Base-by-base conservation (phyloP, 2,113 vertebrate genomes). In the Oryzias javanicus region DNA sequence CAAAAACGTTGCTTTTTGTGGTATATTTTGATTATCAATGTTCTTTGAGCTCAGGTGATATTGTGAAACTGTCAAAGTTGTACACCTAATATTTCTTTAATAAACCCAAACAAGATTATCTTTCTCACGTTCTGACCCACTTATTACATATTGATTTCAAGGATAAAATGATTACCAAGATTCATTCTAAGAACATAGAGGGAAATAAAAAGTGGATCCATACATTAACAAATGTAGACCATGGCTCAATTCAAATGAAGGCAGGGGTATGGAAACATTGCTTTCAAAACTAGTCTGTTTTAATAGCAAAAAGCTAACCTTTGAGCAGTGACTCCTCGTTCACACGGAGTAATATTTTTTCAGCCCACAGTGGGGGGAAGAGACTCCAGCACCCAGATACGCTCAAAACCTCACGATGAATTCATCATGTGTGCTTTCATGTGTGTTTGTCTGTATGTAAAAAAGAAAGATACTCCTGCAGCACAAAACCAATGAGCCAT, bases 201-300 rank as follows among this genome's bases (percentile, higher is more conserved):
- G 8, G 3, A 10, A 12, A 35, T 12, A 35, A 35, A 35, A 35
- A 10, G 10, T 35, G 35, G 35, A 35, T 35, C 35, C 35, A 12
- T 22, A 56, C 56, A 56, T 72, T 78, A 82, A 84, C 58, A 81
- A 64, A 57, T 35, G 53, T 35, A 42, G 19, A 53, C 40, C 60
- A 14, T 64, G 64, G 70, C 55, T 76, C 67, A 51, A 78, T 79
- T 87, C 62, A 71, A 61, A 67, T 40, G 55, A 54, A 64, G 67
- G 74, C 70, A 4, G 4, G 18, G 64, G 70, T 66, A 47, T 60
- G 55, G 60, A 57, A 72, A 57, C 67, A 48, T 48, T 74, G 69
- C 60, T 52, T 50, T 66, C 57, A 57, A 78, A 42, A 54, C 60
- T 62, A 47, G 27, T 49, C 55, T 63, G 42, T 70, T 68, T 74